A percentile compares a stretch with the other conserved stretches of the same genome.
These are phyloP conservation scores for Acridotheres tristis DNA, from an alignment of 2,797 vertebrate species.

Conservation along the genomic window DNA sequence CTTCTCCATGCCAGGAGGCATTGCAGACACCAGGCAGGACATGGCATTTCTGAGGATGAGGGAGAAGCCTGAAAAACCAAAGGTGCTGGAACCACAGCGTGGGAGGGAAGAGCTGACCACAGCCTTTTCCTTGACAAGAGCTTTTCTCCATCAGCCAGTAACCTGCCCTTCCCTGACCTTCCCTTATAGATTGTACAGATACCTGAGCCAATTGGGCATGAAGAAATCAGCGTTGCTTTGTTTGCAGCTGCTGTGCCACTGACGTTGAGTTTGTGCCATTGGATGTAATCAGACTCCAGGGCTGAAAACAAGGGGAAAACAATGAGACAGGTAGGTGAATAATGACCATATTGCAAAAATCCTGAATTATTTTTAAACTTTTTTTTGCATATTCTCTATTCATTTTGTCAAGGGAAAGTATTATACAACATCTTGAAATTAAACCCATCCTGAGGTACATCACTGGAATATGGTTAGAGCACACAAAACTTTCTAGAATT, in stretches of 20 bases:
- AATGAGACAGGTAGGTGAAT: neutral
- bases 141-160: constrained; percentile 7
- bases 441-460: neutral
- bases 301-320: neutral
- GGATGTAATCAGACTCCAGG: neutral
- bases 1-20: neutral
- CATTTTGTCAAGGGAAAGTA: neutral
- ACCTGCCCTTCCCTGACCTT: constrained; percentile 50
- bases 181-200: constrained; percentile 52
- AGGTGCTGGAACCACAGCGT: neutral
- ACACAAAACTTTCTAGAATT: neutral
- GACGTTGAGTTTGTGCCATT: neutral
- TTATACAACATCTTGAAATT: neutral
- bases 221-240: neutral
- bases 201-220: constrained; percentile 38
- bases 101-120: constrained; percentile 50
- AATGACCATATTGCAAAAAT: neutral
- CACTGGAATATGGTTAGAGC: neutral
- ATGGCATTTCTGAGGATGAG: neutral
- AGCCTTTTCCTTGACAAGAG: constrained; percentile 42
- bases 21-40: constrained; percentile 6
- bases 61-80: neutral
- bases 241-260: neutral
- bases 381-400: neutral
- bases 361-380: neutral